phyloP scores from a whole-genome alignment of 30 jellyfish, hydroid and myxozoan species.

The Turritopsis rubra region DNA sequence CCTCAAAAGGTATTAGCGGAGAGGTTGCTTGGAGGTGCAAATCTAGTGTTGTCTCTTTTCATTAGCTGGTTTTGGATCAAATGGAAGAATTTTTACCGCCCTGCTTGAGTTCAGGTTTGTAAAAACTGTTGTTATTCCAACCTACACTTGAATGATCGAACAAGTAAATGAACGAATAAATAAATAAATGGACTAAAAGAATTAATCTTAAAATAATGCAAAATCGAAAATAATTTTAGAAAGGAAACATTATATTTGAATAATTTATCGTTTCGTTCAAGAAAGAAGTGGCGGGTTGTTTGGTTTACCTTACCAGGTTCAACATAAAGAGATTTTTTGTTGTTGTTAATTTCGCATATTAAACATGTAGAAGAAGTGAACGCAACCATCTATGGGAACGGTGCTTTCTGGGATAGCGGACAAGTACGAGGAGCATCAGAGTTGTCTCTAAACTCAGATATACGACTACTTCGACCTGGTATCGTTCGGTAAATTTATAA shows the following conservation, averaged over 20 bases:
- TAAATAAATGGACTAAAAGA: too few species aligned
- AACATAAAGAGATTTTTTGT: too few species aligned
- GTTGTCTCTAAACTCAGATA: constrained; percentile 30
- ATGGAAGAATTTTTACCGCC: constrained; percentile 66
- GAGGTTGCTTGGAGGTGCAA: background rate
- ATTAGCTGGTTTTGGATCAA: constrained; percentile 58
- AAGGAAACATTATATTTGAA: too few species aligned
- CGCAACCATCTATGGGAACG: constrained; percentile 71
- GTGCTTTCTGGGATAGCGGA: constrained; percentile 80
- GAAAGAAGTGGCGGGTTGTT: too few species aligned
- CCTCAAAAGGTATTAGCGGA: too few species aligned
- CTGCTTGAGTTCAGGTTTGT: constrained; percentile 47
- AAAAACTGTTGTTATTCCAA: background rate
- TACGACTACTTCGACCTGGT: constrained; percentile 71
- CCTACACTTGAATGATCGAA: too few species aligned
- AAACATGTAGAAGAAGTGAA: constrained; percentile 70
- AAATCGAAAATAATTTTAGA: too few species aligned
- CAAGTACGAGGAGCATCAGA: constrained; percentile 51
- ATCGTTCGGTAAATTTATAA: constrained; percentile 47
- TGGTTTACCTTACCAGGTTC: too few species aligned
- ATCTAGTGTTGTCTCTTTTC: background rate
- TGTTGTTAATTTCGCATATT: too few species aligned
- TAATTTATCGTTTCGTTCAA: too few species aligned
- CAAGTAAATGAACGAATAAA: too few species aligned
- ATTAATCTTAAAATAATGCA: too few species aligned